Evolutionary conservation across 2,888 invertebrate genomes (phyloP).

Genomic region (Myathropa florea): DNA sequence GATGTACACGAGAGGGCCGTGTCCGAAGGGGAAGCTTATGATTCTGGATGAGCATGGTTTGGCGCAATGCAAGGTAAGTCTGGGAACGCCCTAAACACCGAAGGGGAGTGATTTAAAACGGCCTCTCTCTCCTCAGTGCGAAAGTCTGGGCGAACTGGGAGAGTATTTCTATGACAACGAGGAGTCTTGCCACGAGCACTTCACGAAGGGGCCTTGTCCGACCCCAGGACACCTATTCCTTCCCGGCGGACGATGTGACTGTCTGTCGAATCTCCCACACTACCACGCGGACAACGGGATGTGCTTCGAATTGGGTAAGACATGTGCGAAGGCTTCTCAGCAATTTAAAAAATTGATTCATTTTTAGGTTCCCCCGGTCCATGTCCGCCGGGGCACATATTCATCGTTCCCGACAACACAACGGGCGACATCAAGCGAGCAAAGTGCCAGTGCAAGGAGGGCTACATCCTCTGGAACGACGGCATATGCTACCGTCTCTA

Average conservation of each 20-base stretch:
- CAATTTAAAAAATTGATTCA: neutral
- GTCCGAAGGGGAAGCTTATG: conserved; percentile 87
- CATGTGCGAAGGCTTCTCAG: too few relatives aligned
- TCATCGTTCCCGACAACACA: conserved; percentile 82
- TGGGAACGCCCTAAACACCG: neutral
- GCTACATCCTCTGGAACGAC: conserved; percentile 85
- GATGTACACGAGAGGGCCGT: conserved; percentile 87
- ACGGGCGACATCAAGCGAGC: conserved; percentile 79
- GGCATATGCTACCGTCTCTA: conserved; percentile 89
- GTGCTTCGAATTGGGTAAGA: conserved; percentile 88
- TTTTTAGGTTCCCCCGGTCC: conserved; percentile 87
- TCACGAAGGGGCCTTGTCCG: conserved; percentile 89
- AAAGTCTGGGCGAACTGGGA: conserved; percentile 81
- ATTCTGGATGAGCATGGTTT: conserved; percentile 83
- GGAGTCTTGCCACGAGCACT: conserved; percentile 90
- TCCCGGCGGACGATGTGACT: conserved; percentile 88
- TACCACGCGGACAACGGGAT: conserved; percentile 86
- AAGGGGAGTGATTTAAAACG: too few relatives aligned
- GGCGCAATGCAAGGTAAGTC: conserved; percentile 85
- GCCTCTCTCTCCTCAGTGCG: conserved; percentile 81
- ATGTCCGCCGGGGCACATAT: conserved; percentile 88
- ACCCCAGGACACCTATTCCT: conserved; percentile 89
- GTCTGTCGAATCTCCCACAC: conserved; percentile 87
- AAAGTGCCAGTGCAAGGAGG: conserved; percentile 86
- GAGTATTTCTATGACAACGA: conserved; percentile 84